A percentile compares a stretch with the other conserved stretches of the same genome.
These are phyloP conservation scores for Dasyornis broadbenti DNA, from an alignment of 2,113 vertebrate genomes.

Conservation along the genomic window DNA sequence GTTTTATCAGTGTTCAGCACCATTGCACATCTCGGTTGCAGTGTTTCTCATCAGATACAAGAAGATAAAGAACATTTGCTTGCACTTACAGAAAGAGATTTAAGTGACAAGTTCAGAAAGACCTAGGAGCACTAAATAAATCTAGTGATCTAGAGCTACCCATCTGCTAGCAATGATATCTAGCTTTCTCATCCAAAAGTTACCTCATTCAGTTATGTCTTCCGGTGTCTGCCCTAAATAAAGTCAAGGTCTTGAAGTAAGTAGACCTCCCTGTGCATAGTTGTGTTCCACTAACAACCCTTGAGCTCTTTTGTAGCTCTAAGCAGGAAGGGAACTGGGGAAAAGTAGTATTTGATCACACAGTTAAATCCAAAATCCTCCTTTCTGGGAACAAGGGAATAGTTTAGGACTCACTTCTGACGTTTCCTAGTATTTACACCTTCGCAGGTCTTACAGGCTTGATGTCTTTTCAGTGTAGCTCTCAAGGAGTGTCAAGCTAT, in stretches of 20 bases:
- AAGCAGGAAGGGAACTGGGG: background rate
- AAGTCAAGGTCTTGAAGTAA: background rate
- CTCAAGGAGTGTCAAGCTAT: background rate
- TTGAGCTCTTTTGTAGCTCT: background rate
- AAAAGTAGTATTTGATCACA: background rate
- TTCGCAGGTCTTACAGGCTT: background rate
- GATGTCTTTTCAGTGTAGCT: background rate
- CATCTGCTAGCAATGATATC: background rate
- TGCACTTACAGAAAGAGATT: background rate
- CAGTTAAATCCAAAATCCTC: background rate
- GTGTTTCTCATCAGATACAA: accelerated
- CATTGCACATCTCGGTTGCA: background rate
- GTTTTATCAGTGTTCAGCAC: background rate
- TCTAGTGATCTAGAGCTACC: background rate
- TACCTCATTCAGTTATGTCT: background rate
- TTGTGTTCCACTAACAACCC: background rate
- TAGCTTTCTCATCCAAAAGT: background rate
- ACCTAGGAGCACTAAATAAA: background rate
- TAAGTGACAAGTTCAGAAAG: background rate
- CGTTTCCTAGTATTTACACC: background rate
- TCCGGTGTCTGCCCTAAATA: background rate
- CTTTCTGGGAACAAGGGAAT: background rate
- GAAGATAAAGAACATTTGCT: background rate
- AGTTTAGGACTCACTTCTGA: background rate
- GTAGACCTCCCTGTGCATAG: background rate